Evolutionary conservation across 1,140 invertebrate species (phyloP).

Genomic region (Calliphora vicina): DNA sequence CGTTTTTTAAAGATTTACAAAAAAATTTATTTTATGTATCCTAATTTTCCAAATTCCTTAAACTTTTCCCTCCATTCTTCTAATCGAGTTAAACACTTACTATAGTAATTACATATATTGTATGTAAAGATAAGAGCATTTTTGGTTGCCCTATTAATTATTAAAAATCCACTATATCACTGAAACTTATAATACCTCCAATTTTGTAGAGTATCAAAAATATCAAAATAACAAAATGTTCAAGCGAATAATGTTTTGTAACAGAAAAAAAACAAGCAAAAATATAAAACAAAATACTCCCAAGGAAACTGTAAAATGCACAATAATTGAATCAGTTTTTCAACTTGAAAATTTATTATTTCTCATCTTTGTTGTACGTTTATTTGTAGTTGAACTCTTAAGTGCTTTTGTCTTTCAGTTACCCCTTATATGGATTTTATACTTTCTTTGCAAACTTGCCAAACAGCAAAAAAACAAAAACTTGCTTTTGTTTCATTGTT

Average conservation of each 20-base stretch:
- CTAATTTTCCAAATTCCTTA: too few species aligned
- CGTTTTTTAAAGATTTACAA: too few species aligned
- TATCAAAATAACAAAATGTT: background rate
- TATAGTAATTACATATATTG: too few species aligned
- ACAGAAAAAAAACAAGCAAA: background rate
- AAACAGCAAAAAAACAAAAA: background rate
- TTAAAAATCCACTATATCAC: too few species aligned
- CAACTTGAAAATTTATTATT: constrained; percentile 15
- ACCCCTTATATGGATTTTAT: too few species aligned
- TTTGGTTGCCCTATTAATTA: too few species aligned
- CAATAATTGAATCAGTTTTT: constrained; percentile 37
- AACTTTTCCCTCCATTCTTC: too few species aligned
- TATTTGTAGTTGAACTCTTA: constrained; percentile 5
- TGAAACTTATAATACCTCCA: too few species aligned
- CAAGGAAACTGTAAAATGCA: constrained; percentile 35
- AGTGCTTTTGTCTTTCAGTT: background rate
- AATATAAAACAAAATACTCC: background rate
- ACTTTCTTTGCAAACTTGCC: background rate
- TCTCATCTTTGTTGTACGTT: background rate
- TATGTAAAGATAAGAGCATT: too few species aligned
- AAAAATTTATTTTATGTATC: too few species aligned
- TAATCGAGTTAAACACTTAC: too few species aligned
- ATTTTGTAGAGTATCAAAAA: too few species aligned
- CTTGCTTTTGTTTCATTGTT: background rate
- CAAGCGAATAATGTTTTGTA: constrained; percentile 30